Conservation (phyloP, 1,140 invertebrate species). For the Ericerus pela region DNA sequence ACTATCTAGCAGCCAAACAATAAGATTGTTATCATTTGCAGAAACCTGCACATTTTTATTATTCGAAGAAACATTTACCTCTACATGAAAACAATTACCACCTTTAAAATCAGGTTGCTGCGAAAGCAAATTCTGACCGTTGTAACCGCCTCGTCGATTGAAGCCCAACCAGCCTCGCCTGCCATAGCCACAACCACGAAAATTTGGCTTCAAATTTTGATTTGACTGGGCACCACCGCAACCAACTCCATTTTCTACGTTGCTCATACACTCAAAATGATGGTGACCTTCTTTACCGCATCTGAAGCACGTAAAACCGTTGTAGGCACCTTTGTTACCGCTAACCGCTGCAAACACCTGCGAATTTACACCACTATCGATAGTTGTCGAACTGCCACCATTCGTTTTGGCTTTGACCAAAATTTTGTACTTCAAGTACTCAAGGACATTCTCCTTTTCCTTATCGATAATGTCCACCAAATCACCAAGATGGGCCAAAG, state of each 20-base stretch:
- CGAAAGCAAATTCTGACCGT: too few relatives aligned
- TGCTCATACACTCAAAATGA: too few relatives aligned
- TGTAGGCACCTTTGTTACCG: background rate
- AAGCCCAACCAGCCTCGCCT: background rate
- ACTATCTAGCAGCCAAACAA: slow-evolving; percentile 22
- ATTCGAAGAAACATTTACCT: background rate
- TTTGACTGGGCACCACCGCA: background rate
- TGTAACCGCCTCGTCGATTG: background rate
- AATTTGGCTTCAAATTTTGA: background rate
- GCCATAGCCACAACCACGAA: background rate
- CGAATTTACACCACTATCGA: background rate
- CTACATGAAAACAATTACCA: background rate
- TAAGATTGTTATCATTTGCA: background rate
- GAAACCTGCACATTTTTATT: background rate
- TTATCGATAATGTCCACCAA: background rate
- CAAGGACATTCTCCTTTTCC: background rate
- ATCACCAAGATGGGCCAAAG: background rate
- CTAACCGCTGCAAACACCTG: background rate
- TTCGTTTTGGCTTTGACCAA: background rate
- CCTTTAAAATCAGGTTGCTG: too few relatives aligned
- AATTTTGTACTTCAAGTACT: background rate
- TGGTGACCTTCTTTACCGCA: background rate
- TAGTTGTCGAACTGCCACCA: background rate
- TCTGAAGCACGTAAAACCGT: background rate
- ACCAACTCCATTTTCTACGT: background rate